phyloP scores from a whole-genome alignment of 2,113 vertebrate species.

The Fukomys damarensis region DNA sequence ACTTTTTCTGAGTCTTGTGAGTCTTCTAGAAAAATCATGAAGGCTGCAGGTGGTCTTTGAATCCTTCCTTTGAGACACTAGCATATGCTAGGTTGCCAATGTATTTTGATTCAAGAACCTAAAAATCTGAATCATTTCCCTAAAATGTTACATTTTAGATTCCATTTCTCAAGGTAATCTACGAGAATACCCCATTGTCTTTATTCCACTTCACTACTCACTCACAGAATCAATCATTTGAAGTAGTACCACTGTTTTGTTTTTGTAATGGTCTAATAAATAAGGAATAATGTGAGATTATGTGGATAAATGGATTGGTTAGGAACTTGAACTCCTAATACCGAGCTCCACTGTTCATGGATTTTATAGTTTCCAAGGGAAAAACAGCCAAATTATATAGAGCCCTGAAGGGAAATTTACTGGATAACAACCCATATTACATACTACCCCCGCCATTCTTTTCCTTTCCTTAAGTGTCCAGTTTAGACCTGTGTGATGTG shows the following conservation, averaged over 20 bases:
- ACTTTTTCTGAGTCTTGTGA: background rate
- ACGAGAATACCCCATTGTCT: background rate
- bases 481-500: background rate
- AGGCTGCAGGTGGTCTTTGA: background rate
- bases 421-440: background rate
- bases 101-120: background rate
- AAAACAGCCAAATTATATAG: background rate
- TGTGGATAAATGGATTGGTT: background rate
- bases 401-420: background rate
- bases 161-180: background rate
- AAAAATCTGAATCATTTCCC: background rate
- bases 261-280: background rate
- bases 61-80: background rate
- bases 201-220: rapidly evolving
- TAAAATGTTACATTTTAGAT: background rate
- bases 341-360: rapidly evolving
- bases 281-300: background rate
- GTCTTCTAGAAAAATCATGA: background rate
- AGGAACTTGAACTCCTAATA: background rate
- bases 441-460: rapidly evolving
- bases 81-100: background rate
- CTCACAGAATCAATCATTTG: background rate
- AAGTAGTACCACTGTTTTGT: background rate
- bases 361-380: background rate
- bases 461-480: background rate